Percentiles rank a stretch among this genome's conserved stretches.
These are phyloP conservation scores for Notocelia uddmanniana DNA, from an alignment of 2,888 invertebrate species.

Conservation along the genomic window DNA sequence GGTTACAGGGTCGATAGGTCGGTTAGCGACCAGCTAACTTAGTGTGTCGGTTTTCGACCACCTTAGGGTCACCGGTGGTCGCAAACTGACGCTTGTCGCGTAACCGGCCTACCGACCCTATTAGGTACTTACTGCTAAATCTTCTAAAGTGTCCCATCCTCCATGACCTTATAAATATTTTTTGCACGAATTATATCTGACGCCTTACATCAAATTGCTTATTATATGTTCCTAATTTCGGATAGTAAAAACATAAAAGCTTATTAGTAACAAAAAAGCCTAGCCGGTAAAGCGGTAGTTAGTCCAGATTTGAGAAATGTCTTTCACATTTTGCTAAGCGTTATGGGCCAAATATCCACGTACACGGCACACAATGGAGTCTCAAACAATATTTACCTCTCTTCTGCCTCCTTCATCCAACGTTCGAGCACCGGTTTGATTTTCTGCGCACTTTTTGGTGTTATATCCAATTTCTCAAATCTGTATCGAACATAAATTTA, in stretches of 20 bases:
- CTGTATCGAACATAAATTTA: slow-evolving; percentile 88
- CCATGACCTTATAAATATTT: too few relatives aligned
- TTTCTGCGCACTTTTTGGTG: slow-evolving; percentile 99
- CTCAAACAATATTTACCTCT: slow-evolving; percentile 91
- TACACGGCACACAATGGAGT: slow-evolving; percentile 78
- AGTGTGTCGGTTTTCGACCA: too few relatives aligned
- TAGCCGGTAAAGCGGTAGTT: slow-evolving; percentile 79
- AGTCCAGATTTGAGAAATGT: slow-evolving; percentile 86
- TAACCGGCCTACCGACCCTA: too few relatives aligned
- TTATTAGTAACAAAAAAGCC: slow-evolving; percentile 58
- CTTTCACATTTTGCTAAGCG: slow-evolving; percentile 79
- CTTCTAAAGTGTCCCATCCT: too few relatives aligned
- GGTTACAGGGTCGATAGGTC: too few relatives aligned
- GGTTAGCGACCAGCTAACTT: too few relatives aligned
- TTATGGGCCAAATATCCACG: slow-evolving; percentile 84
- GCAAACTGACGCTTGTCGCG: too few relatives aligned
- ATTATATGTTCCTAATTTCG: slow-evolving; percentile 54
- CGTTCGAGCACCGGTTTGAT: slow-evolving; percentile 99
- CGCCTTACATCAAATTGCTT: too few relatives aligned
- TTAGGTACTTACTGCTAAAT: too few relatives aligned
- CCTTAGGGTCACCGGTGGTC: too few relatives aligned
- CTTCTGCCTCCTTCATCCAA: slow-evolving; percentile 99
- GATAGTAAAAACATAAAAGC: slow-evolving; percentile 50
- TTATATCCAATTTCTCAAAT: slow-evolving; percentile 99
- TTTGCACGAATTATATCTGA: too few relatives aligned